These are phyloP conservation scores for Mercenaria mercenaria DNA, from an alignment of 1,140 invertebrate species.

Conservation along the genomic window DNA sequence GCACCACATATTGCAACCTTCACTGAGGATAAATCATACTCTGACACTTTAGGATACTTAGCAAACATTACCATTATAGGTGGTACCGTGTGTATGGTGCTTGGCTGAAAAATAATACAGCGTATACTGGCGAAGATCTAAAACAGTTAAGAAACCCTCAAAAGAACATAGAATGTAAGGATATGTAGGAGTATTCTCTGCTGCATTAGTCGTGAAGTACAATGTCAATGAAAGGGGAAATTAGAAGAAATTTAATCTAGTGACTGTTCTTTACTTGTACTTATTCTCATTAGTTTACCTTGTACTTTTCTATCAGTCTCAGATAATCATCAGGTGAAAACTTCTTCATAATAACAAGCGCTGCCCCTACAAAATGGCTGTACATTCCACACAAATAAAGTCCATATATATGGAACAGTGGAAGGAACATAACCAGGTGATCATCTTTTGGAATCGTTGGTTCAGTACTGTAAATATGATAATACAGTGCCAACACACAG, in stretches of 20 bases:
- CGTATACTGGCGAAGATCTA: not conserved
- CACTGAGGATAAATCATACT: conserved; percentile 33
- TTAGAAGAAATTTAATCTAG: no score
- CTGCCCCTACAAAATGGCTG: not conserved
- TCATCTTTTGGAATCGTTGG: not conserved
- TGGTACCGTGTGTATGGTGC: not conserved
- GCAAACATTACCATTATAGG: conserved; percentile 51
- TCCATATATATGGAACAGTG: conserved; percentile 12
- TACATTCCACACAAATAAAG: not conserved
- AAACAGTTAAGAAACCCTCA: no score
- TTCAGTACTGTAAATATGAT: no score
- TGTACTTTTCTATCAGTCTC: not conserved
- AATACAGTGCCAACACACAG: no score
- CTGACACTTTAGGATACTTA: conserved; percentile 23
- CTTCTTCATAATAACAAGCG: not conserved
- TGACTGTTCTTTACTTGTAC: no score
- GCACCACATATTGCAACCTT: conserved; percentile 20
- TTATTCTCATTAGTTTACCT: no score
- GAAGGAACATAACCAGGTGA: not conserved
- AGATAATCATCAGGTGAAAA: not conserved
- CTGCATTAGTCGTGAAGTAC: no score
- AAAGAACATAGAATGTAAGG: no score
- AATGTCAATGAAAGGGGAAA: no score
- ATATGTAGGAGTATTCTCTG: no score
- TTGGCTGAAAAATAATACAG: conserved; percentile 10